Conservation (phyloP, 2,888 invertebrate species). For the Drosophila neotestacea region DNA sequence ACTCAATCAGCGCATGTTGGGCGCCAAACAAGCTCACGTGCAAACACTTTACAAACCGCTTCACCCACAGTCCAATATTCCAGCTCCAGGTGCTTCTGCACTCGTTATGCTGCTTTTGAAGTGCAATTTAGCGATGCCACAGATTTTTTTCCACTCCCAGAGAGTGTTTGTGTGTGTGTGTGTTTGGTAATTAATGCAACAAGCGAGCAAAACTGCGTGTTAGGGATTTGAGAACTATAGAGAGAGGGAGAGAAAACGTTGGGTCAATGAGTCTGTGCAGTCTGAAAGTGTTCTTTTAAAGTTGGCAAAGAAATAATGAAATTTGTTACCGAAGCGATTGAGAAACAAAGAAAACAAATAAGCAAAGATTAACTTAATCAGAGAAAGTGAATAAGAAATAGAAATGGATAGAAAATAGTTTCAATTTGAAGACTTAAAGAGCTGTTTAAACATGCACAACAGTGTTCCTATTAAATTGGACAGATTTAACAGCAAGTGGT, state of each 20-base stretch:
- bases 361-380: neutral
- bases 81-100: constrained; percentile 3
- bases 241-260: neutral
- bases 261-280: constrained; percentile 8
- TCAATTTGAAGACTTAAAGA: too few relatives aligned
- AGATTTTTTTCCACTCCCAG: constrained; percentile 64
- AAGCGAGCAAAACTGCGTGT: constrained; percentile 57
- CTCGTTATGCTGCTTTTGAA: constrained; percentile 61
- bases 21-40: constrained; percentile 76
- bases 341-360: neutral
- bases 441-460: neutral
- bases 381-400: neutral
- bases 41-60: constrained; percentile 73
- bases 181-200: constrained; percentile 77
- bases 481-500: neutral
- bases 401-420: neutral
- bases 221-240: neutral
- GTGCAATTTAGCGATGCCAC: constrained; percentile 79
- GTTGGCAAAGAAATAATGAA: neutral
- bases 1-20: constrained; percentile 81
- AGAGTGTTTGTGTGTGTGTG: constrained; percentile 13
- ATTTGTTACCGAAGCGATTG: neutral
- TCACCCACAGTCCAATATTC: constrained; percentile 8
- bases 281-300: neutral
- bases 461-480: neutral